Evolutionary conservation across 2,888 invertebrate species (phyloP), one percentile per base, ranked within the genome.

Genomic region (Dicyrtoma fusca): DNA sequence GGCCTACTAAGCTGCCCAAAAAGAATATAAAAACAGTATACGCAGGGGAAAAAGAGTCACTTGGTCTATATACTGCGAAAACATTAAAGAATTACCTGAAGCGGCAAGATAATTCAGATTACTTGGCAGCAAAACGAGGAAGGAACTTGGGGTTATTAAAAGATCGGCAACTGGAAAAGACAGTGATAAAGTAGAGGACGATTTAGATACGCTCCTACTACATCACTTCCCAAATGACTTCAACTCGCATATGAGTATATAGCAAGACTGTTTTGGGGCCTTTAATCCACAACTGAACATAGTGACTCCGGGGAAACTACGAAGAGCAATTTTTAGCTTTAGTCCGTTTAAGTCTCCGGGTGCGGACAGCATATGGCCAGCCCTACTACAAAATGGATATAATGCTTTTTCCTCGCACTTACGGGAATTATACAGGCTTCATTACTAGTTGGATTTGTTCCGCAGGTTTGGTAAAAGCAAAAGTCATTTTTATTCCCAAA

Each of bases 401-500:
- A 19, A 13, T 10, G 10, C 11, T 6, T 8, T 63, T 1, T 17
- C 17, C 13, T 8, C 1, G 1, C 14, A 25, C 1, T 49, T 73
- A 5, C 11, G 1, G 17, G 0, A 17, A 19, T 14, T 73, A 8
- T 63, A 23, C 13, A 59, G n/a, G 55, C 64, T 6, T 64, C 70
- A 34, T 21, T 73, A 13, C 14, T 19, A 6, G n/a, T 23, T n/a
- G 64, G 70, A 1, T 70, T 55, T 25, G 34, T 57, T 1, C 64
- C 65, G 2, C 10, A 6, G 10, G 10, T 13, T 10, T 70, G 70
- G 61, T n/a, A 65, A n/a, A 45, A 17, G 23, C 45, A 4, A 42
- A 45, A 44, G 62, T 72, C 0, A 45, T 71, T 17, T 75, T 76
- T 53, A n/a, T 77, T 21, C 73, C 74, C 3, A 77, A 74, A 64